Percentiles rank a stretch among this genome's conserved stretches.
Evolutionary conservation across 2,113 vertebrate species (phyloP).

Genomic region (Phalacrocorax carbo): DNA sequence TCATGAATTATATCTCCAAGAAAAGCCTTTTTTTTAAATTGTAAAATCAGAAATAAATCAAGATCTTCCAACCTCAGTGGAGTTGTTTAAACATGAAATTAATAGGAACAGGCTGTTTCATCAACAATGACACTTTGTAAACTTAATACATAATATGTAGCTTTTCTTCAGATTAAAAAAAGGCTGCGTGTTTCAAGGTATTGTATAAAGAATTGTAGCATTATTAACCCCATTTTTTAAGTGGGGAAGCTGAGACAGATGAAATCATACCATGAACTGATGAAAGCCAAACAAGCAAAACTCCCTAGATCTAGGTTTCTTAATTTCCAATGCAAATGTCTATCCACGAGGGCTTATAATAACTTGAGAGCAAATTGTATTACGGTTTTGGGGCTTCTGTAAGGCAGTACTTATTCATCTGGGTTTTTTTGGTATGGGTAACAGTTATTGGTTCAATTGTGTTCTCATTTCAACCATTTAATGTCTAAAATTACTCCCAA

Average conservation of each 20-base stretch:
- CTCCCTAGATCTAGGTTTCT: not conserved
- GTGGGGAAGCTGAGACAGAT: not conserved
- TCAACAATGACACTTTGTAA: not conserved
- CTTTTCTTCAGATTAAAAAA: not conserved
- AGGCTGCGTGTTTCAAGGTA: not conserved
- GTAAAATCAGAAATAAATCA: slow-evolving; percentile 44
- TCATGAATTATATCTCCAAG: slow-evolving; percentile 28
- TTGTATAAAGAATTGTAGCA: not conserved
- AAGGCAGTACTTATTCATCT: not conserved
- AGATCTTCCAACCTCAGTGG: not conserved
- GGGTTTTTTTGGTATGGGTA: not conserved
- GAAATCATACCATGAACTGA: not conserved
- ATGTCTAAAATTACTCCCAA: not conserved
- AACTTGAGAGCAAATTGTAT: not conserved
- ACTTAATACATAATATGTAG: not conserved
- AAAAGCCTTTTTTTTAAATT: not conserved
- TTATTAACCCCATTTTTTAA: not conserved
- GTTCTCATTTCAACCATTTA: not conserved
- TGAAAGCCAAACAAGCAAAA: not conserved
- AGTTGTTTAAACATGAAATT: slow-evolving; percentile 22
- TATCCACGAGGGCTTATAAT: not conserved
- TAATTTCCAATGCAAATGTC: not conserved
- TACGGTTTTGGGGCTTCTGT: not conserved
- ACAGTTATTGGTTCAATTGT: not conserved
- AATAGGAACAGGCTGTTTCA: not conserved